Conservation (phyloP, 1,140 invertebrate genomes). For the Drosophila kikkawai region DNA sequence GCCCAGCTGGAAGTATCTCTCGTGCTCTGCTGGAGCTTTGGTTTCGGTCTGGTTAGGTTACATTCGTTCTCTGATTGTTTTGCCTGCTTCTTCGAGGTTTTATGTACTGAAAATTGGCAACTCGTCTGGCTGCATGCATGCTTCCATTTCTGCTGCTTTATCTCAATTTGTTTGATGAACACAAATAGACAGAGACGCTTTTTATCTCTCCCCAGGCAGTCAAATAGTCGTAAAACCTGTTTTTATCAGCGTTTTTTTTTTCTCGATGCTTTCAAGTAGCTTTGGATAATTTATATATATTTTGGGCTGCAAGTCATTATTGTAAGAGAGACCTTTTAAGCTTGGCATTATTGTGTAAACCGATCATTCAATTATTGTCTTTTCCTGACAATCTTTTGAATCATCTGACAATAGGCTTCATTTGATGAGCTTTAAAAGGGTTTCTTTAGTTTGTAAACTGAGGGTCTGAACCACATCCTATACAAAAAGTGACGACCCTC, state of each 20-base stretch:
- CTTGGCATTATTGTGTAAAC: background rate
- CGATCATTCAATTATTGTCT: background rate
- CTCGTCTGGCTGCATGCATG: slow-evolving; percentile 25
- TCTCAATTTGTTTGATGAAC: slow-evolving; percentile 53
- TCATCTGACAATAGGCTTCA: background rate
- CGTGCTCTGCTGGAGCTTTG: slow-evolving; percentile 28
- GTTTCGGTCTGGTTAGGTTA: slow-evolving; percentile 15
- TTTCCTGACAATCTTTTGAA: background rate
- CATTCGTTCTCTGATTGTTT: slow-evolving; percentile 48
- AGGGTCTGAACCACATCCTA: background rate
- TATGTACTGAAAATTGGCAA: slow-evolving; percentile 46
- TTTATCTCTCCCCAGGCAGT: slow-evolving; percentile 42
- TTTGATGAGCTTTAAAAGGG: background rate
- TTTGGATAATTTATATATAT: slow-evolving; percentile 27
- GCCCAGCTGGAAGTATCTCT: slow-evolving; percentile 10
- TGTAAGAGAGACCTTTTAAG: background rate
- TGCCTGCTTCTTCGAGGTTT: slow-evolving; percentile 30
- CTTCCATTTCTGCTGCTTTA: slow-evolving; percentile 22
- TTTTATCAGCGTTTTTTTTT: slow-evolving; percentile 27
- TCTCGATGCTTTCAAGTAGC: background rate
- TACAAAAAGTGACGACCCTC: background rate
- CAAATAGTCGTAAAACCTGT: slow-evolving; percentile 50
- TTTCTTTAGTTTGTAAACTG: background rate
- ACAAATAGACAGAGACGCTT: slow-evolving; percentile 38
- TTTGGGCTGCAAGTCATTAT: slow-evolving; percentile 27